Evolutionary conservation across 2,888 invertebrate species (phyloP).

Genomic region (Epirrita christyi): DNA sequence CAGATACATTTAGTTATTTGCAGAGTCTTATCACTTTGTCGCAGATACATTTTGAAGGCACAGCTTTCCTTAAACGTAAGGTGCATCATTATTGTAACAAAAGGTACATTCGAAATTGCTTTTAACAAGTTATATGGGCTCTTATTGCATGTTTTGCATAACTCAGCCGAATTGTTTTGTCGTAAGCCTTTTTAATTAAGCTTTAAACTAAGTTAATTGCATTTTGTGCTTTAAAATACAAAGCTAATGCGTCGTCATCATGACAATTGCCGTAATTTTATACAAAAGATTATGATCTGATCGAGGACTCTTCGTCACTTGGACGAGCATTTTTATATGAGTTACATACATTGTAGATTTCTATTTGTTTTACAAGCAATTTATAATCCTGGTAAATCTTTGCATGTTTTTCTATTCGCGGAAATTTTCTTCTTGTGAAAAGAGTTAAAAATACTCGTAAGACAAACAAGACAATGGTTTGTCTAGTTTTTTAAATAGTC

Average conservation of each 20-base stretch:
- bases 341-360: too few relatives aligned
- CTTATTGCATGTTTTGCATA: conserved; percentile 38
- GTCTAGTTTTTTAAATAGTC: too few relatives aligned
- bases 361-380: too few relatives aligned
- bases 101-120: conserved; percentile 36
- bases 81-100: conserved; percentile 27
- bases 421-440: background rate
- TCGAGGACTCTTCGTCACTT: background rate
- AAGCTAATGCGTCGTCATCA: conserved; percentile 14
- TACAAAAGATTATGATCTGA: conserved; percentile 4
- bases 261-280: conserved; percentile 19
- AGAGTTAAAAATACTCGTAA: background rate
- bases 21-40: background rate
- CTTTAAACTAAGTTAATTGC: conserved; percentile 26
- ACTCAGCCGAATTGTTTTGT: conserved; percentile 27
- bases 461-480: too few relatives aligned
- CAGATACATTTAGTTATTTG: background rate
- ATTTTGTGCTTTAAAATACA: conserved; percentile 20
- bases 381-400: too few relatives aligned
- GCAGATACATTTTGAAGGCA: background rate
- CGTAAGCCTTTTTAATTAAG: conserved; percentile 25
- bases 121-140: conserved; percentile 35
- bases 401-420: too few relatives aligned
- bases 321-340: background rate
- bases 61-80: conserved; percentile 7